These are phyloP conservation scores for Trachymyrmex cornetzi DNA, from an alignment of 1,140 invertebrate species.

Conservation along the genomic window DNA sequence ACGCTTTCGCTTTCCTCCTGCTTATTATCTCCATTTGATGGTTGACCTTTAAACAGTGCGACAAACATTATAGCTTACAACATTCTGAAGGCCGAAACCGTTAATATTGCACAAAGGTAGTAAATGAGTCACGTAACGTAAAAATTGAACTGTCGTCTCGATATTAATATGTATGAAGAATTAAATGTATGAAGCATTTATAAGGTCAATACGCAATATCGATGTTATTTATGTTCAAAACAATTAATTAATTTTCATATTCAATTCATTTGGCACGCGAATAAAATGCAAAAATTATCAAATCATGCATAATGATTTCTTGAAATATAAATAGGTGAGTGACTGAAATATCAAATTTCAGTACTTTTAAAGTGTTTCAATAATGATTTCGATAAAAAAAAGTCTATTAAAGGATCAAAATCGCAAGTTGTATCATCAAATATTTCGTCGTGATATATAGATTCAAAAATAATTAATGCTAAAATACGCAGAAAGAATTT, in stretches of 20 bases:
- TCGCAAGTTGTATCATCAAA: not conserved
- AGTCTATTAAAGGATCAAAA: not conserved
- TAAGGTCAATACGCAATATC: not conserved
- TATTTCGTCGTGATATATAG: not conserved
- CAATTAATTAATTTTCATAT: not conserved
- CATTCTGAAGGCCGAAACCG: not conserved
- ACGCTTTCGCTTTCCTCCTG: not conserved
- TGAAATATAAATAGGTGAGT: not conserved
- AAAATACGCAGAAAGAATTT: not conserved
- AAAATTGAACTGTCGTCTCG: not conserved
- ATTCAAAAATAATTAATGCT: not conserved
- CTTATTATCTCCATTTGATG: not conserved
- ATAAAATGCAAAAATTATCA: not conserved
- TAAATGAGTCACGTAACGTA: not conserved
- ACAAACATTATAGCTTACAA: not conserved
- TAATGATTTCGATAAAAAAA: not conserved
- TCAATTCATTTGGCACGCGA: not conserved
- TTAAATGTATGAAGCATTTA: not conserved
- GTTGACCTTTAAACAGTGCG: not conserved
- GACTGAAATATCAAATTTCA: not conserved
- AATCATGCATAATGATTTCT: not conserved
- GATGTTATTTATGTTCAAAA: not conserved
- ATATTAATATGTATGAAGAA: slow-evolving; percentile 12
- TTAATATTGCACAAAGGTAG: slow-evolving; percentile 10
- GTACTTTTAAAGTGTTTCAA: not conserved